Conservation (phyloP, 2,888 invertebrate species). For the Tenthredo amoena region DNA sequence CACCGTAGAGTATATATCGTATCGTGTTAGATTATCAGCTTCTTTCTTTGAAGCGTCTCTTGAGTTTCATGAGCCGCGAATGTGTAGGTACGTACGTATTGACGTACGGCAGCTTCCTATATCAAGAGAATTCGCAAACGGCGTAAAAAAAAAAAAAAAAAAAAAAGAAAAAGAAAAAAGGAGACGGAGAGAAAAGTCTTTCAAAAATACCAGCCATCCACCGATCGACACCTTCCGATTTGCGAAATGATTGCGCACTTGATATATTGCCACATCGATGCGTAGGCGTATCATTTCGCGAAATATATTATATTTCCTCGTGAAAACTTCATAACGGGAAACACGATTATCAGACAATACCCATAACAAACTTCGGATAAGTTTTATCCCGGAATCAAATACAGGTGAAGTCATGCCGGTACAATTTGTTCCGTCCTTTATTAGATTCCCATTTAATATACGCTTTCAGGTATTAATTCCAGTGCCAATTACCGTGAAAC, state of each 20-base stretch:
- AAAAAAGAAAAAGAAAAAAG: too few species aligned
- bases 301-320: not conserved
- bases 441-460: not conserved
- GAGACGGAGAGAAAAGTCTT: not conserved
- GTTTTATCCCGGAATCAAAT: not conserved
- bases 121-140: slow-evolving; percentile 30
- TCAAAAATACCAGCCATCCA: not conserved
- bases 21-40: slow-evolving; percentile 33
- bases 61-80: slow-evolving; percentile 35
- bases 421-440: not conserved
- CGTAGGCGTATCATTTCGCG: not conserved
- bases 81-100: not conserved
- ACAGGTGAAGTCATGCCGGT: not conserved
- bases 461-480: not conserved
- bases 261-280: not conserved
- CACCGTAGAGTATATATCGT: not conserved
- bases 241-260: not conserved
- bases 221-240: not conserved
- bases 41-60: slow-evolving; percentile 15
- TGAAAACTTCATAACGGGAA: too few species aligned
- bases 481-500: not conserved
- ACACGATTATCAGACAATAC: not conserved
- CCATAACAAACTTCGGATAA: not conserved
- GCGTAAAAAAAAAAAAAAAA: not conserved
- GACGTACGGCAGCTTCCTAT: not conserved